phyloP scores from a whole-genome alignment of 2,113 vertebrate genomes.

The Hippocampus barbouri region DNA sequence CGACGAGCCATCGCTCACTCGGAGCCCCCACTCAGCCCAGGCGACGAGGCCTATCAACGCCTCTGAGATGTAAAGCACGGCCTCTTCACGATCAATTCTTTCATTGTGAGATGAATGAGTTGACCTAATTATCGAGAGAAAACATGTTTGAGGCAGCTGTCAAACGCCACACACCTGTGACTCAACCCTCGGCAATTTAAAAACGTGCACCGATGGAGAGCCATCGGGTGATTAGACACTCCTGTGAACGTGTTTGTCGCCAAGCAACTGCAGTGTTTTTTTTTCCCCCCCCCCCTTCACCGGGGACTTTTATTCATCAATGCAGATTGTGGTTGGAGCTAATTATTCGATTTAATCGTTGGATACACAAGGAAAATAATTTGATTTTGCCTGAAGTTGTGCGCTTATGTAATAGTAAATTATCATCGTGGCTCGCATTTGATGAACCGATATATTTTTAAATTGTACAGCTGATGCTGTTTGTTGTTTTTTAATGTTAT shows the following conservation, averaged over 20 bases:
- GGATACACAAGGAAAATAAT: neutral
- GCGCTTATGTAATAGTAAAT: too few relatives aligned
- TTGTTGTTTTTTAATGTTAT: too few relatives aligned
- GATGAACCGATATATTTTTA: too few relatives aligned
- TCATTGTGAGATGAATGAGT: constrained; percentile 51
- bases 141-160: constrained; percentile 35
- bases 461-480: too few relatives aligned
- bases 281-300: neutral
- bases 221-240: constrained; percentile 43
- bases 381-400: too few relatives aligned
- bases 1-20: constrained; percentile 42
- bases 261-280: constrained; percentile 47
- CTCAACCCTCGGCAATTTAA: constrained; percentile 28
- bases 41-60: constrained; percentile 61
- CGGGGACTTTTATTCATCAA: constrained; percentile 18
- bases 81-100: constrained; percentile 48
- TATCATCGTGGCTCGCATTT: too few relatives aligned
- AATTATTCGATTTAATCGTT: constrained; percentile 9
- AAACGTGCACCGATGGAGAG: constrained; percentile 40
- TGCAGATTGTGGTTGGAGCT: neutral
- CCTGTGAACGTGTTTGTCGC: constrained; percentile 11
- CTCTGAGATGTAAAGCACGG: constrained; percentile 58
- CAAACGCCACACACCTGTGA: constrained; percentile 64
- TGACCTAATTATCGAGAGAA: constrained; percentile 42
- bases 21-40: constrained; percentile 31